Evolutionary conservation across 2,113 vertebrate species (phyloP), one percentile per base, ranked within the genome.

Genomic region (Nanorana parkeri): DNA sequence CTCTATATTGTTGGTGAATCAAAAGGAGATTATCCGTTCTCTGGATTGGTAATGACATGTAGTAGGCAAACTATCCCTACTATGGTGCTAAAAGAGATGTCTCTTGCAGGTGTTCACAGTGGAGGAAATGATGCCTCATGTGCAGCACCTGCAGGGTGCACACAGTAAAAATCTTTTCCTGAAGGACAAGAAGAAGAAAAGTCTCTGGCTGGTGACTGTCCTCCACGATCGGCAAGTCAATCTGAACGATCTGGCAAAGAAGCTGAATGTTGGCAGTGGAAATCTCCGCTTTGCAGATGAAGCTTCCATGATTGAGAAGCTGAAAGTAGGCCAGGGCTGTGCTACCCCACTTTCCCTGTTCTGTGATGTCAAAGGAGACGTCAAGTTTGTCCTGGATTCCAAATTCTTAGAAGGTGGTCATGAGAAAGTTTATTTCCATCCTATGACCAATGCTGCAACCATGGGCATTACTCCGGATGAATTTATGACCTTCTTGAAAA

Each of bases 151-250:
- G 78, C 91, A 87, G 61, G 96, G 96, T 17, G 94, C 87, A 3
- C 91, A 97, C 79, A 94, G 95, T 11, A 99, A 98, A 88, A 99
- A 98, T 85, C 93, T 98, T 17, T 99, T 98, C 85, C 90, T 98
- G 51, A 98, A 96, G 78, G 97, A 99, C 90, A 99, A 98, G 87
- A 98, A 96, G 91, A 97, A 96, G 90, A 98, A 97, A 86, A 63
- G 87, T 1, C 93, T 97, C 76, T 99, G 95, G 94, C 88, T 98
- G 84, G 95, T 98, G 84, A 96, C 91, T 0, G 90, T 92, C 16
- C 93, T 96, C 80, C 94, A 99, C 58, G 87, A 98, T 83, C 92
- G 92, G 64, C 93, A 95, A 91, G 88, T 99, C 32, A 92, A 95
- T 85, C 92, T 99, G 74, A 95, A 94, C 0, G 92, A 95, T 3